Conservation (phyloP, 2,888 invertebrate species). For the Hylaea fasciaria region DNA sequence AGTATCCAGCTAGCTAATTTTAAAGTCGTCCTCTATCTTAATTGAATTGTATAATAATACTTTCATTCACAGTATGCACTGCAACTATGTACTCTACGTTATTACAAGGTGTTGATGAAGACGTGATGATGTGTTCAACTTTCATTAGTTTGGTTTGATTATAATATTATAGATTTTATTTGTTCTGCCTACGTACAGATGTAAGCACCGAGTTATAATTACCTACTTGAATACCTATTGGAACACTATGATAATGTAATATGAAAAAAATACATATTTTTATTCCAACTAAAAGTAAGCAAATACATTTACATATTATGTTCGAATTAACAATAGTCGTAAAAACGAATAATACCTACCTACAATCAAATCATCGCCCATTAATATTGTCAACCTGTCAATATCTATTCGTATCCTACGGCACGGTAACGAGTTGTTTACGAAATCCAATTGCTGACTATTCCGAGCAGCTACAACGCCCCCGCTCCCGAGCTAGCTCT, state of each 20-base stretch:
- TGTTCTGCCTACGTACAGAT: no score
- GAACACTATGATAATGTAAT: no score
- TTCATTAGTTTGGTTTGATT: no score
- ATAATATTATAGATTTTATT: no score
- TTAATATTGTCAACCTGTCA: not conserved
- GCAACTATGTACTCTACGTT: not conserved
- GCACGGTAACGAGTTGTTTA: constrained; percentile 7
- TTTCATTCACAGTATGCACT: constrained; percentile 1
- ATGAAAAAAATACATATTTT: no score
- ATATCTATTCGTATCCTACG: not conserved
- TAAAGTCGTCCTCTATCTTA: constrained; percentile 6
- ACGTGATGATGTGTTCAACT: not conserved
- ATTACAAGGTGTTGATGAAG: not conserved
- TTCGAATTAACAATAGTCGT: no score
- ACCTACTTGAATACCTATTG: no score
- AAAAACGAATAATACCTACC: not conserved
- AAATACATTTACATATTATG: no score
- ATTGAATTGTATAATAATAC: constrained; percentile 9
- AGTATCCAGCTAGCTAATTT: constrained; percentile 6
- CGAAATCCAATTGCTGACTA: constrained; percentile 3
- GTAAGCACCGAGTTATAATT: no score
- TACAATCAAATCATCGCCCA: constrained; percentile 3
- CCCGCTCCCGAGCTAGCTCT: constrained; percentile 8
- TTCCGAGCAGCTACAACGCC: constrained; percentile 12
- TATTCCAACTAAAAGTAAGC: no score